These are phyloP conservation scores for Physella acuta DNA, from an alignment of 1,140 invertebrate species.

Conservation along the genomic window DNA sequence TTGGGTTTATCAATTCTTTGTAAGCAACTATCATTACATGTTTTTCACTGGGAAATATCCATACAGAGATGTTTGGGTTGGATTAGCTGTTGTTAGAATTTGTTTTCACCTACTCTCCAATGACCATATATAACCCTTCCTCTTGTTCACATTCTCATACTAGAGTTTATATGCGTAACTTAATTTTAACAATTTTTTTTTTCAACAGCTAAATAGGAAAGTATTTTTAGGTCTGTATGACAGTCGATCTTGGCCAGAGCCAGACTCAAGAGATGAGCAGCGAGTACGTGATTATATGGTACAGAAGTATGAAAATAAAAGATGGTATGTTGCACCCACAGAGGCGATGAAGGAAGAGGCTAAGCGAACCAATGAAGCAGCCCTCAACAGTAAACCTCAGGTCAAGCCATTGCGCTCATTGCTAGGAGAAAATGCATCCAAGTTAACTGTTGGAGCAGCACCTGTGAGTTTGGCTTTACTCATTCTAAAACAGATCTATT, in stretches of 20 bases:
- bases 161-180: no score
- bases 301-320: conserved; percentile 89
- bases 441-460: conserved; percentile 36
- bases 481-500: no score
- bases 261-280: conserved; percentile 80
- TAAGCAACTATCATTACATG: no score
- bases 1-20: no score
- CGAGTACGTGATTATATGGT: conserved; percentile 87
- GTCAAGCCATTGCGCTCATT: conserved; percentile 49
- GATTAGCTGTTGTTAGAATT: no score
- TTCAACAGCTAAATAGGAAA: conserved; percentile 74
- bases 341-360: conserved; percentile 56
- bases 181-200: no score
- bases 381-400: conserved; percentile 39
- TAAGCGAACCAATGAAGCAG: conserved; percentile 48
- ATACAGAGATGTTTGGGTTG: no score
- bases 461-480: conserved; percentile 36
- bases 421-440: conserved; percentile 46
- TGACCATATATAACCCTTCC: no score
- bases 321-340: conserved; percentile 63
- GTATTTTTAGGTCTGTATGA: conserved; percentile 88
- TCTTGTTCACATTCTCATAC: no score
- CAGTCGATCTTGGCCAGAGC: conserved; percentile 50
- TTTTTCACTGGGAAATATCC: no score
- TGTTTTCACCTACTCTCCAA: no score